Percentiles rank a stretch among this genome's conserved stretches.
Evolutionary conservation across 2,113 vertebrate species (phyloP).

Genomic region (Siniperca knerii): DNA sequence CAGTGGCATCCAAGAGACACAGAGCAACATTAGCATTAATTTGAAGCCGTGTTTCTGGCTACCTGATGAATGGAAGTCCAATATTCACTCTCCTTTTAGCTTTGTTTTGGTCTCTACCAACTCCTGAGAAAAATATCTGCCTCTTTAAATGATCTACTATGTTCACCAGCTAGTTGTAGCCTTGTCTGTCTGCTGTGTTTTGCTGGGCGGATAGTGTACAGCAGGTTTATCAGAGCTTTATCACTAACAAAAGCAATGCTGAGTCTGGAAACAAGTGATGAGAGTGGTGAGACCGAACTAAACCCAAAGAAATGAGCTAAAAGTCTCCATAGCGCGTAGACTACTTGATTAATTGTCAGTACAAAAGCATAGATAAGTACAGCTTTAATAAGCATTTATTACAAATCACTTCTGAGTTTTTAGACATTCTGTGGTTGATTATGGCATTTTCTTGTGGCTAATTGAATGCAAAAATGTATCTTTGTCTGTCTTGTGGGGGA

Average conservation of each 20-base stretch:
- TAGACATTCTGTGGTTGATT: background rate
- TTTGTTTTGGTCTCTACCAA: too few relatives aligned
- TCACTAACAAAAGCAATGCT: background rate
- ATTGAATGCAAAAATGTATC: background rate
- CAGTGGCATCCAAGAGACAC: background rate
- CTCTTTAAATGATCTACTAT: background rate
- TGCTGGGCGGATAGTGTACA: too few relatives aligned
- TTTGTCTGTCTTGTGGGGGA: background rate
- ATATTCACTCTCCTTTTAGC: too few relatives aligned
- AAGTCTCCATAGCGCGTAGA: background rate
- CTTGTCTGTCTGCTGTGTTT: too few relatives aligned
- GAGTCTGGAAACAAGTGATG: background rate
- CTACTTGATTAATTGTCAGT: too few relatives aligned
- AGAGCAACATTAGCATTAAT: too few relatives aligned
- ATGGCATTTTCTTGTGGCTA: background rate
- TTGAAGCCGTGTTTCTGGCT: too few relatives aligned
- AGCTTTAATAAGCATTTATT: background rate
- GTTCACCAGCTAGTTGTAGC: too few relatives aligned
- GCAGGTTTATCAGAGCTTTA: background rate
- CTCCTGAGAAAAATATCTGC: background rate
- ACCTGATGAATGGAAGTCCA: too few relatives aligned
- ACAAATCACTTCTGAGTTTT: background rate
- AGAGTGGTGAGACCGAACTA: background rate
- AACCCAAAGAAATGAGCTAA: background rate
- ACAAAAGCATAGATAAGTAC: background rate